Conservation (phyloP, 64 coral and sea anemone genomes). For the Orbicella faveolata region DNA sequence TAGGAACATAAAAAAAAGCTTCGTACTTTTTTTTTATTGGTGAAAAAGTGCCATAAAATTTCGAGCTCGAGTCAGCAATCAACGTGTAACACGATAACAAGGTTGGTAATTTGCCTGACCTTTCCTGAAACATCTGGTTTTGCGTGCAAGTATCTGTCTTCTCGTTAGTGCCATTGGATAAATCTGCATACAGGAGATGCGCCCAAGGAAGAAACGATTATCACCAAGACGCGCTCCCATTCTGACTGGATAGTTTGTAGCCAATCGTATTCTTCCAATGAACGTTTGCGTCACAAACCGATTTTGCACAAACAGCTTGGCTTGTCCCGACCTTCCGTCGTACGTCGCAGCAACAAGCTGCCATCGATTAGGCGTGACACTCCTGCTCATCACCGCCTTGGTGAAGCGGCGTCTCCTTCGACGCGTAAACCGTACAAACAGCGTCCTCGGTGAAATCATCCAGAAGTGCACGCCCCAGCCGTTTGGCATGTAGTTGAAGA, state of each 20-base stretch:
- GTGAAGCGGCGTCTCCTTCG: not conserved
- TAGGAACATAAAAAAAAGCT: no score
- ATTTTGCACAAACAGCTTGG: conserved; percentile 64
- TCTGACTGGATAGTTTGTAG: conserved; percentile 66
- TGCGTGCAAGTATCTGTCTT: conserved; percentile 49
- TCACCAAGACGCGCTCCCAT: conserved; percentile 67
- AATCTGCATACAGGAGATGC: conserved; percentile 73
- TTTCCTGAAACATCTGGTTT: conserved; percentile 49
- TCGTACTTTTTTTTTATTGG: no score
- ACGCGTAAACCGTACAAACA: conserved; percentile 50
- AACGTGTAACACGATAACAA: not conserved
- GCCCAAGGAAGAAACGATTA: conserved; percentile 53
- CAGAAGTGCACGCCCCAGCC: conserved; percentile 65
- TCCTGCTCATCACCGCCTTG: conserved; percentile 9
- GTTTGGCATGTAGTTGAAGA: conserved; percentile 53
- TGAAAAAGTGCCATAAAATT: no score
- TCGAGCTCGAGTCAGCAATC: not conserved
- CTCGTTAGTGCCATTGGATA: conserved; percentile 45
- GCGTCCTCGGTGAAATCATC: conserved; percentile 54
- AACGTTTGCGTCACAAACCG: conserved; percentile 22
- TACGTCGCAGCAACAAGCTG: conserved; percentile 63
- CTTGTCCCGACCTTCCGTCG: conserved; percentile 45
- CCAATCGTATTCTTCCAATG: conserved; percentile 61
- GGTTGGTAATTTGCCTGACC: conserved; percentile 19
- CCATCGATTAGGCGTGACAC: conserved; percentile 44